Percentiles rank a stretch among this genome's conserved stretches.
Evolutionary conservation across 2,113 vertebrate species (phyloP).

Genomic region (Otus sunia): DNA sequence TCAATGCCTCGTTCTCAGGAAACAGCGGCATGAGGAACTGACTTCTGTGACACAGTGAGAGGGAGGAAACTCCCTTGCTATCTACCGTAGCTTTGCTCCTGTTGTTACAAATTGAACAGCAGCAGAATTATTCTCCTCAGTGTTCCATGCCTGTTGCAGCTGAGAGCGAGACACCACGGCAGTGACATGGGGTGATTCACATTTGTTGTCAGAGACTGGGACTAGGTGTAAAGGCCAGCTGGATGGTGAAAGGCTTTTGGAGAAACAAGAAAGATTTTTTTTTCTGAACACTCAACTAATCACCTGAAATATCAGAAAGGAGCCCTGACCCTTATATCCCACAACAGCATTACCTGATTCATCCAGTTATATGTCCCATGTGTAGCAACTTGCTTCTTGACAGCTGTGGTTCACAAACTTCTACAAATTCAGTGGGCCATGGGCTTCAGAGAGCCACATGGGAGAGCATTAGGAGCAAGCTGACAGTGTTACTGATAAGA

Average conservation of each 20-base stretch:
- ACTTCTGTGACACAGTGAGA: background rate
- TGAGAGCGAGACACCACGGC: background rate
- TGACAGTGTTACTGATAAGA: background rate
- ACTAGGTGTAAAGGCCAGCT: background rate
- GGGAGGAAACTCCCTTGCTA: background rate
- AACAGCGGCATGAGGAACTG: constrained; percentile 12
- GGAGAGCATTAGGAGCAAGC: background rate
- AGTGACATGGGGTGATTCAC: accelerated
- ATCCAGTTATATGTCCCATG: background rate
- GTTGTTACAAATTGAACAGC: accelerated
- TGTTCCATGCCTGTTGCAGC: background rate
- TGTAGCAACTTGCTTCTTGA: background rate
- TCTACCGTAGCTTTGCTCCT: background rate
- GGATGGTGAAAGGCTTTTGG: background rate
- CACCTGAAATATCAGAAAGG: background rate
- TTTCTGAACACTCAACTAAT: background rate
- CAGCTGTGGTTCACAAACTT: accelerated
- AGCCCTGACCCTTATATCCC: background rate
- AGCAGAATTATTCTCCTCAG: accelerated
- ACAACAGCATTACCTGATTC: background rate
- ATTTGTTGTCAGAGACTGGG: accelerated
- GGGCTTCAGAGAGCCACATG: background rate
- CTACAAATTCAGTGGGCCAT: background rate
- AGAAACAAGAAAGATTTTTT: background rate
- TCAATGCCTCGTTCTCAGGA: background rate